Conservation (phyloP, 2,888 invertebrate genomes). For the Elegia similella region DNA sequence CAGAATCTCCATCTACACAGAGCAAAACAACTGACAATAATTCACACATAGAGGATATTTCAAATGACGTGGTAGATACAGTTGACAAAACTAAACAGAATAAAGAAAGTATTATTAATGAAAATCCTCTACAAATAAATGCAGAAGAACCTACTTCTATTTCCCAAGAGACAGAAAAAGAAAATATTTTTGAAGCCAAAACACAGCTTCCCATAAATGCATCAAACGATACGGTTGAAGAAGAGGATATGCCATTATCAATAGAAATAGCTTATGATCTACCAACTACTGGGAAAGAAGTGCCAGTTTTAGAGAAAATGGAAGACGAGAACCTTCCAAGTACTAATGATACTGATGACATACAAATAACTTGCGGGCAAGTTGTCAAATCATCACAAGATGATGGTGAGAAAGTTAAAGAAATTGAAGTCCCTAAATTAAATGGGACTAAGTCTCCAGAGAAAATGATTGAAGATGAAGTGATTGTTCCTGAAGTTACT, state of each 20-base stretch:
- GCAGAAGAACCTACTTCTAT: slow-evolving; percentile 18
- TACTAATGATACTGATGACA: slow-evolving; percentile 66
- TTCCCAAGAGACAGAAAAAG: neutral
- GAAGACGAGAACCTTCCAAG: slow-evolving; percentile 65
- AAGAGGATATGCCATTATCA: slow-evolving; percentile 48
- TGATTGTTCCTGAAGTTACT: slow-evolving; percentile 27
- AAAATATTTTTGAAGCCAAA: slow-evolving; percentile 45
- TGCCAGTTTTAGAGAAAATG: slow-evolving; percentile 50
- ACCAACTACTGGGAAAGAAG: slow-evolving; percentile 41
- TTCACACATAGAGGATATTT: neutral
- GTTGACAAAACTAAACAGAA: neutral
- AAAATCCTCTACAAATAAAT: slow-evolving; percentile 1
- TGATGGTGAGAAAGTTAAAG: slow-evolving; percentile 28
- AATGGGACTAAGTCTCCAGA: slow-evolving; percentile 44
- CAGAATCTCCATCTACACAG: slow-evolving; percentile 8
- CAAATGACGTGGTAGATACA: slow-evolving; percentile 3
- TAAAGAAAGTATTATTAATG: neutral
- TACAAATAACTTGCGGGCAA: slow-evolving; percentile 71
- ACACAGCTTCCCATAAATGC: slow-evolving; percentile 51
- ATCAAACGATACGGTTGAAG: slow-evolving; percentile 45
- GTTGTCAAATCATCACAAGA: slow-evolving; percentile 49
- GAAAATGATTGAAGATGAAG: slow-evolving; percentile 32
- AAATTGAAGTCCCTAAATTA: slow-evolving; percentile 32
- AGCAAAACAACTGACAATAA: slow-evolving; percentile 6
- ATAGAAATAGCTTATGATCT: slow-evolving; percentile 60